Base-by-base conservation (phyloP, 2,113 vertebrate genomes). In the Neolamprologus variostigma region DNA sequence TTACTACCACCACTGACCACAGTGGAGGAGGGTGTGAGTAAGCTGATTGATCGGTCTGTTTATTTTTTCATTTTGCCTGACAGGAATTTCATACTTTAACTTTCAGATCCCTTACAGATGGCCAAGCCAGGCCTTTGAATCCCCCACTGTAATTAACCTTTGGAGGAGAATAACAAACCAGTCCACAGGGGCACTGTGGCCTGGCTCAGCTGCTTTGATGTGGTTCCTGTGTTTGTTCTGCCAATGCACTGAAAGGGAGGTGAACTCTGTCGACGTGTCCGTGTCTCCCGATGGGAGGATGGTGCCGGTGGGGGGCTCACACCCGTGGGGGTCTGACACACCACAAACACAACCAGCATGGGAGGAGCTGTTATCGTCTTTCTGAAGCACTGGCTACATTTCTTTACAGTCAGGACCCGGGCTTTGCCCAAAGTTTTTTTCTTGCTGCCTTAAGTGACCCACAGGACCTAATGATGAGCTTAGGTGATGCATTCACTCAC, bases 71-170 rank as follows among this genome's bases (percentile, higher is more conserved):
- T 95, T 94, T 88, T 88, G 90, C 90, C 86, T 87, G 89, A 93
- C 89, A 87, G 86, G 88, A 92, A 93, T 94, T 86, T 92, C 53
- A 91, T 83, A 93, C 94, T 92, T 88, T 19, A 85, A 50, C 89
- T 89, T 91, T 89, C 79, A 93, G 93, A 94, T 93, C 94, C 92
- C 88, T 92, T 93, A 87, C 95, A 96, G 95, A 96, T 94, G 94
- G 95, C 83, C 80, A 76, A 68, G 84, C 81, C 55, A 61, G 81
- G 17, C 63, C 87, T 92, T 93, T 93, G 92, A 95, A 94, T 91
- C 82, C 81, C 35, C 86, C 81, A 83, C 90, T 89, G 93, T 91
- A 93, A 95, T 96, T 95, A 95, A 95, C 94, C 94, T 95, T 93
- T 92, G 87, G 88, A 87, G 93, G 86, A 88, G 92, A 95, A 93